Evolutionary conservation across 2,113 vertebrate species (phyloP).

Genomic region (Rostratula benghalensis): DNA sequence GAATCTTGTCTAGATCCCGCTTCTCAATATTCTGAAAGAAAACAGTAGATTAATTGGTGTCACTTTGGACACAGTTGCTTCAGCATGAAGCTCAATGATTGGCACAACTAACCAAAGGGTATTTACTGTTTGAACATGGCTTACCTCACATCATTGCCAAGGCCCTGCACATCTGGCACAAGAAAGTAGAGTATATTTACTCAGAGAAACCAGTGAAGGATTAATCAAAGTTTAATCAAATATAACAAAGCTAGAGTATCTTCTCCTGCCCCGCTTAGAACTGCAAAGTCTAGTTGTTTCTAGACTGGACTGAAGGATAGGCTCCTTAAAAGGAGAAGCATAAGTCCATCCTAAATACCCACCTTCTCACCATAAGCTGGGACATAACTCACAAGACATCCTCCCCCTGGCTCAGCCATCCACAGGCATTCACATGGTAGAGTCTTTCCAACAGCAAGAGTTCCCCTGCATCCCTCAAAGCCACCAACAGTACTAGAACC

Average conservation of each 20-base stretch:
- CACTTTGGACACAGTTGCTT: background rate
- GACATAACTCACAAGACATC: background rate
- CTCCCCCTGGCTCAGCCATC: background rate
- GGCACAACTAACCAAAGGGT: background rate
- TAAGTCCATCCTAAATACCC: background rate
- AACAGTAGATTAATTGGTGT: background rate
- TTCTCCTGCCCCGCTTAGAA: background rate
- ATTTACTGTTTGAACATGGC: background rate
- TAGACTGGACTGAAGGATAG: background rate
- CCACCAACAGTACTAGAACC: background rate
- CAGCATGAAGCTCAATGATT: background rate
- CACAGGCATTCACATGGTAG: background rate
- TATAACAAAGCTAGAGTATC: background rate
- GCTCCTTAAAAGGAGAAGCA: background rate
- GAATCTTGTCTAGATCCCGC: conserved; percentile 68
- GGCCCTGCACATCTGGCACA: background rate
- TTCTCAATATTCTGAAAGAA: conserved; percentile 76
- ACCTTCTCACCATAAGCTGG: background rate
- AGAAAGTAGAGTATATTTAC: background rate
- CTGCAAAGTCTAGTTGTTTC: background rate
- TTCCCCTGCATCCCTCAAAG: background rate
- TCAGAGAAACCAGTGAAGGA: background rate
- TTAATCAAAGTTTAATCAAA: background rate
- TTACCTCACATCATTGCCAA: background rate
- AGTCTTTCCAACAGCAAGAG: background rate